Conservation (phyloP, 1,140 invertebrate species). For the Meloidogyne floridensis region DNA sequence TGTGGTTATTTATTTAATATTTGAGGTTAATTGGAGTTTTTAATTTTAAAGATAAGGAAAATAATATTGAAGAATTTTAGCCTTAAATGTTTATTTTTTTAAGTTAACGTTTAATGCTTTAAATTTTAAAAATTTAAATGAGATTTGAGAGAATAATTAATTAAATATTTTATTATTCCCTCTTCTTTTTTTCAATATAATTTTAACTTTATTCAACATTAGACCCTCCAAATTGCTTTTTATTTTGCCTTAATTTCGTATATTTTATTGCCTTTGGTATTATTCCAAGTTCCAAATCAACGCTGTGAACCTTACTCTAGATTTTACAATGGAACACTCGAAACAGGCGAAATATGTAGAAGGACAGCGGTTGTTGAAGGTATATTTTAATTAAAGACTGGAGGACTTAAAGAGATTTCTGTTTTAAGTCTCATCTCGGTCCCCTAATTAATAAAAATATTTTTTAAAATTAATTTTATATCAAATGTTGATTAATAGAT, state of each 20-base stretch:
- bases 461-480: too few relatives aligned
- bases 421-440: too few relatives aligned
- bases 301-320: not conserved
- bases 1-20: slow-evolving; percentile 39
- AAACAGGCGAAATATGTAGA: slow-evolving; percentile 18
- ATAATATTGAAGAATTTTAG: too few relatives aligned
- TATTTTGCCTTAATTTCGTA: slow-evolving; percentile 36
- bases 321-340: slow-evolving; percentile 7
- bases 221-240: slow-evolving; percentile 42
- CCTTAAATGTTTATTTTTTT: too few relatives aligned
- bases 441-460: too few relatives aligned
- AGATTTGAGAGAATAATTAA: not conserved
- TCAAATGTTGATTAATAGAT: too few relatives aligned
- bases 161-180: too few relatives aligned
- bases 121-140: slow-evolving; percentile 19
- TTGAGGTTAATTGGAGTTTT: slow-evolving; percentile 29
- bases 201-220: not conserved
- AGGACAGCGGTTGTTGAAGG: not conserved
- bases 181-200: not conserved
- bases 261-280: slow-evolving; percentile 36
- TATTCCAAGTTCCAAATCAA: slow-evolving; percentile 24
- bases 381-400: not conserved
- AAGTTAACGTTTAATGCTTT: not conserved
- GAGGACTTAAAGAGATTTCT: too few relatives aligned
- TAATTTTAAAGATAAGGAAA: not conserved